Evolutionary conservation across 2,888 invertebrate genomes (phyloP), one percentile per base, ranked within the genome.

Genomic region (Coenonympha arcania): DNA sequence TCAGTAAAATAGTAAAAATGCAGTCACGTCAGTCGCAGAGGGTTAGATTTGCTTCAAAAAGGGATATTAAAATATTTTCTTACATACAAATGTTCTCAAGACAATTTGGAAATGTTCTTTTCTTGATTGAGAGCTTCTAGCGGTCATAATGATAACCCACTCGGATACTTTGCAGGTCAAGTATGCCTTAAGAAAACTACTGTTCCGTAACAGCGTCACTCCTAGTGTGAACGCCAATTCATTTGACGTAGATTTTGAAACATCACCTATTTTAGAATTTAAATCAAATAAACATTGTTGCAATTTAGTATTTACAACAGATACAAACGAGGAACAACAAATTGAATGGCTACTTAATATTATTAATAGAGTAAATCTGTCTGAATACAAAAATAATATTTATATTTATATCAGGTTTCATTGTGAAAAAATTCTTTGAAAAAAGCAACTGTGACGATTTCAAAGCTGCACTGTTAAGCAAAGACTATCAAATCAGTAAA

Each of bases 211-310:
- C n/a, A n/a, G n/a, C n/a, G n/a, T n/a, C n/a, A n/a, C n/a, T n/a
- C n/a, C n/a, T n/a, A n/a, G n/a, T n/a, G n/a, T n/a, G n/a, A n/a
- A n/a, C n/a, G n/a, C n/a, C n/a, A n/a, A n/a, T n/a, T n/a, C n/a
- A n/a, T n/a, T n/a, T n/a, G n/a, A n/a, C n/a, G n/a, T 20, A 20
- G 3, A 44, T 22, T 44, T 34, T 22, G 44, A 22, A 44, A 44
- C 13, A 13, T 22, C 24, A 11, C 15, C 39, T 13, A 22, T 39
- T 8, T 24, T 39, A 22, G 39, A 39, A 11, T 20, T 37, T 22
- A 39, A 3, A 20, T 20, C 20, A 20, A 20, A 20, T 20, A 20
- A 20, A 20, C 20, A 20, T 20, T 3, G 39, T 13, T 22, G 39
- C 22, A 31, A 31, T 5, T 31, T 11, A 9, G 31, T 13, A 13